These are phyloP conservation scores for Astyanax mexicanus DNA, from an alignment of 2,797 vertebrate genomes.

Conservation along the genomic window DNA sequence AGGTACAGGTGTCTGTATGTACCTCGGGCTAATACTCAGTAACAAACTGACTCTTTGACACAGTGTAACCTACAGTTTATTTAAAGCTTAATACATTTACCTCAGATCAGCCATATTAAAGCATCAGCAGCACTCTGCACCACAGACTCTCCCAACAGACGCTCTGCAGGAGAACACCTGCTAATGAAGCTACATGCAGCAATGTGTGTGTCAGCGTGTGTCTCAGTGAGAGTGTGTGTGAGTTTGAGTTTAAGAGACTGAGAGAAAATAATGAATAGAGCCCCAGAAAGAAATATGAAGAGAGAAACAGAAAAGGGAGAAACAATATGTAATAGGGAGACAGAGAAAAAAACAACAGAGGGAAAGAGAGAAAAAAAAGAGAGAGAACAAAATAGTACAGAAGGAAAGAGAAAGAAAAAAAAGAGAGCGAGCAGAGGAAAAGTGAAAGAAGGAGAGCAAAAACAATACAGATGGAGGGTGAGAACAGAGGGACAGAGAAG, in stretches of 20 bases:
- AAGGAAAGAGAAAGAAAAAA: not conserved
- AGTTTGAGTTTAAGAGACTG: too few relatives aligned
- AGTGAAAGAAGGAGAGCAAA: conserved; percentile 3
- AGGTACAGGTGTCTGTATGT: not conserved
- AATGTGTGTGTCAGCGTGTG: too few relatives aligned
- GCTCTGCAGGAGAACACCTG: too few relatives aligned
- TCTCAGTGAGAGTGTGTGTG: too few relatives aligned
- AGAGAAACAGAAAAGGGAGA: not conserved
- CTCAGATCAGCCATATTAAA: not conserved
- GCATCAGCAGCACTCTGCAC: not conserved
- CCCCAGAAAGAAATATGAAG: not conserved
- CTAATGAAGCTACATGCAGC: too few relatives aligned
- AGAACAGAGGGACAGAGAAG: not conserved
- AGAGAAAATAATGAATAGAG: not conserved
- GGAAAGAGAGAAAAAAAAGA: not conserved
- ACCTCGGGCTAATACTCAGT: not conserved
- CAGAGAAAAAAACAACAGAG: not conserved
- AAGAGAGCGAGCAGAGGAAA: not conserved
- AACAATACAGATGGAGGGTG: not conserved
- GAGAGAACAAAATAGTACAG: too few relatives aligned
- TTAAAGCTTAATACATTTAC: not conserved
- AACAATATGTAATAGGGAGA: too few relatives aligned
- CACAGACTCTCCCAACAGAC: too few relatives aligned
- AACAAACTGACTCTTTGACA: too few relatives aligned
- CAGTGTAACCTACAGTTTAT: too few relatives aligned